These are phyloP conservation scores for Netta rufina DNA, from an alignment of 2,797 vertebrate genomes.

Conservation along the genomic window DNA sequence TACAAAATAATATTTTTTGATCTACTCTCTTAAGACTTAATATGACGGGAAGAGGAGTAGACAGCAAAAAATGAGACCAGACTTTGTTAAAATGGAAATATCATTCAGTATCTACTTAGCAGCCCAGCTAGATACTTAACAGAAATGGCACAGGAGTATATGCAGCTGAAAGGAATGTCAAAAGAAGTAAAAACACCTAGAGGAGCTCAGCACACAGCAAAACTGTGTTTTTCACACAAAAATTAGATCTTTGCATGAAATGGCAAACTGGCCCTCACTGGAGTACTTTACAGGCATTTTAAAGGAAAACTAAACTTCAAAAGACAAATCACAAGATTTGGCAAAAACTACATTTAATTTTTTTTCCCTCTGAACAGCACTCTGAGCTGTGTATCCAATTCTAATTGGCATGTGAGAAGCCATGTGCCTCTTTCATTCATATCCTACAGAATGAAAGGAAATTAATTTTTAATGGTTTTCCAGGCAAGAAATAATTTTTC, in stretches of 20 bases:
- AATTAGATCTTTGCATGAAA: neutral
- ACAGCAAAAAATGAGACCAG: neutral
- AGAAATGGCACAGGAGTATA: neutral
- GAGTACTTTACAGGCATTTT: neutral
- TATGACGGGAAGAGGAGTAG: neutral
- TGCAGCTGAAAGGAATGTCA: neutral
- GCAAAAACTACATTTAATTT: neutral
- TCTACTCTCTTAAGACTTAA: neutral
- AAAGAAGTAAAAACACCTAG: neutral
- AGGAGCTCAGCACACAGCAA: neutral
- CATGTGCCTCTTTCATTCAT: neutral
- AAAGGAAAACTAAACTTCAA: neutral
- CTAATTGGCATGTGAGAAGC: neutral
- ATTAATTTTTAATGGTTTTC: slow-evolving; percentile 45
- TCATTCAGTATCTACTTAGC: neutral
- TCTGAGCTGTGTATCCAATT: neutral
- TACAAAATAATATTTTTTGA: neutral
- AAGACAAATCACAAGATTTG: neutral
- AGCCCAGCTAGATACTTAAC: neutral
- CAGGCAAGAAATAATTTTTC: slow-evolving; percentile 47
- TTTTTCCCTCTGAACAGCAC: neutral
- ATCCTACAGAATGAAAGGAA: slow-evolving; percentile 2
- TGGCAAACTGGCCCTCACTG: rapidly evolving
- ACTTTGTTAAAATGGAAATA: neutral
- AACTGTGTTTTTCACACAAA: neutral